A percentile compares a stretch with the other conserved stretches of the same genome.
These are phyloP conservation scores for Odontophorus gujanensis DNA, from an alignment of 2,113 vertebrate species.

Conservation along the genomic window DNA sequence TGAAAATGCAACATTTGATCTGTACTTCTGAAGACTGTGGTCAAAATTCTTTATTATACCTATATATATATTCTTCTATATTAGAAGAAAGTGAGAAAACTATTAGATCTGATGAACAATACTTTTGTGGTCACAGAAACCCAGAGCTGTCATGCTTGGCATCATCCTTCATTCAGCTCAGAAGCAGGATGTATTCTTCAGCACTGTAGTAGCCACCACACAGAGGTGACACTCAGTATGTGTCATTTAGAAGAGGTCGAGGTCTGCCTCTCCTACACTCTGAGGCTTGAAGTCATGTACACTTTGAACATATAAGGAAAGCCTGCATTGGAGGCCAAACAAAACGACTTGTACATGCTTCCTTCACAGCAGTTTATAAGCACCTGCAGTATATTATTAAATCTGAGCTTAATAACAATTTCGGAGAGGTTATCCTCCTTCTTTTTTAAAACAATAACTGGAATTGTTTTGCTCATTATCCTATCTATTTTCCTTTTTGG, in stretches of 20 bases:
- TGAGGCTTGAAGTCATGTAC: not conserved
- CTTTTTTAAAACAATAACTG: not conserved
- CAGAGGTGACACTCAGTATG: not conserved
- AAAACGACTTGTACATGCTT: not conserved
- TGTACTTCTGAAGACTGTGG: not conserved
- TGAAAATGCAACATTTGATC: not conserved
- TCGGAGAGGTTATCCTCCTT: not conserved
- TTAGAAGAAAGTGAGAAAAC: not conserved
- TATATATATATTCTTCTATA: too few species aligned
- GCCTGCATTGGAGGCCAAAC: not conserved
- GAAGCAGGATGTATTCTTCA: not conserved
- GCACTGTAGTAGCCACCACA: not conserved
- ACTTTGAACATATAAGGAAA: not conserved
- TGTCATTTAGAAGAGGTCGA: not conserved
- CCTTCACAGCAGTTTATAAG: not conserved
- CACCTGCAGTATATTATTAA: not conserved
- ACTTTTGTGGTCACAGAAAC: not conserved
- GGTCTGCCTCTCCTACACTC: accelerated
- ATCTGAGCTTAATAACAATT: not conserved
- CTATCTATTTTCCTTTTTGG: constrained; percentile 3
- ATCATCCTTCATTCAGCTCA: not conserved
- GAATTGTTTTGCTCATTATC: not conserved
- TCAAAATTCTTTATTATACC: not conserved
- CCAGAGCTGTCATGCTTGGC: not conserved
- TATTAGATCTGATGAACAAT: not conserved